Base-by-base conservation (phyloP, 2,797 vertebrate species). In the Gymnoscopelus microlampas region DNA sequence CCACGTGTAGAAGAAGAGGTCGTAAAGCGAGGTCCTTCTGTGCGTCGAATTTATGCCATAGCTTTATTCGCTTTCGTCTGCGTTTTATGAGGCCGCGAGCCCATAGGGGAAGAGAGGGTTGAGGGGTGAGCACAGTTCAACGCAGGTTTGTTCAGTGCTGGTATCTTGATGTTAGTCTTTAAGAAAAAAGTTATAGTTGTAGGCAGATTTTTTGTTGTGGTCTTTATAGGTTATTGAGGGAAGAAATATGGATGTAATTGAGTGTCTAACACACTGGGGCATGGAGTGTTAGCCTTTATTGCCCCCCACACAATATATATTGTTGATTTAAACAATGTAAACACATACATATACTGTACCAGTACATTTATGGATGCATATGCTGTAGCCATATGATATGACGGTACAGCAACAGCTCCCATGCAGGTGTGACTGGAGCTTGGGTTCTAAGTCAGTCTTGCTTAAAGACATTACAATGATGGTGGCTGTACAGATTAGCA, bases 21-120 rank as follows among this genome's bases (percentile, higher is more conserved):
- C 80, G 70, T 78, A 85, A 86, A 85, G 83, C 74, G n/a, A 63
- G 67, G 74, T 83, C 71, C 59, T 76, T 59, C 63, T 74, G 70
- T 64, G 66, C 76, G 85, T 81, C 26, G 62, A 85, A 67, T 78
- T 76, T 60, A 80, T 74, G 82, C 68, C 71, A 64, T 70, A 50
- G 70, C 64, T 1, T 85, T 79, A 82, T 82, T 60, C 57, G 66
- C 79, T 88, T 75, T 71, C 83, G 69, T 78, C 70, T 54, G 73
- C 60, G 47, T 86, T 87, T 85, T 82, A 85, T 75, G 51, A 58
- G 66, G 66, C 26, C 51, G 59, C 61, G 67, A 68, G 68, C 70
- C 70, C 68, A 74, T 19, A 19, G 76, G 59, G 68, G 51, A 49
- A 67, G 57, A 54, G 50, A 60, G 73, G 68, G 19, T 19, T 71